Conservation (phyloP, 2,113 vertebrate genomes). For the Phocoena sinus region DNA sequence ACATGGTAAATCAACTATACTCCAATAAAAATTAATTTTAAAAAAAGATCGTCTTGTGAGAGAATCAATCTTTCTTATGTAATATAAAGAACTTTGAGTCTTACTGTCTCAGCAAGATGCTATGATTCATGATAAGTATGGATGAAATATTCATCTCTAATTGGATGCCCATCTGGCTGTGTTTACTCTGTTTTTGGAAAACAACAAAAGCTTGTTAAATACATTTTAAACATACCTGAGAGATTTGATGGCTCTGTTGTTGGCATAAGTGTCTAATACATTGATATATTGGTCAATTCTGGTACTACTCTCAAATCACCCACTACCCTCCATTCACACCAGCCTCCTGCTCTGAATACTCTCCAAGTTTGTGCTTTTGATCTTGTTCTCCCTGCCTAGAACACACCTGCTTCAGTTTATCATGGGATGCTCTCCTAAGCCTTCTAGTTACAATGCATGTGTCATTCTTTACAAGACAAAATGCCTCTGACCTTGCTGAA, state of each 20-base stretch:
- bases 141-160: neutral
- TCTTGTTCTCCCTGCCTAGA: neutral
- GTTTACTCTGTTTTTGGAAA: neutral
- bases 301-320: neutral
- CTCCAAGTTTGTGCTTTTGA: neutral
- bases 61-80: neutral
- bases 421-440: neutral
- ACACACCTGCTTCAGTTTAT: neutral
- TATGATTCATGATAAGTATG: neutral
- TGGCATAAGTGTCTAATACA: neutral
- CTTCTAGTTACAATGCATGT: neutral
- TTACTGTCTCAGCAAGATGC: neutral
- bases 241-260: neutral
- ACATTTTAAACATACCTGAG: neutral
- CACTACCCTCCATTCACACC: neutral
- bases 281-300: neutral
- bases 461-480: neutral
- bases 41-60: neutral
- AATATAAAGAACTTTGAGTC: neutral
- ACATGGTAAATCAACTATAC: neutral
- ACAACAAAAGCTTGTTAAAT: neutral
- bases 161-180: neutral
- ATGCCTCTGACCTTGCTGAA: neutral
- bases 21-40: neutral
- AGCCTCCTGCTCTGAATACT: neutral